Evolutionary conservation across 2,888 invertebrate species (phyloP).

Genomic region (Rhopalosiphum nymphaeae): DNA sequence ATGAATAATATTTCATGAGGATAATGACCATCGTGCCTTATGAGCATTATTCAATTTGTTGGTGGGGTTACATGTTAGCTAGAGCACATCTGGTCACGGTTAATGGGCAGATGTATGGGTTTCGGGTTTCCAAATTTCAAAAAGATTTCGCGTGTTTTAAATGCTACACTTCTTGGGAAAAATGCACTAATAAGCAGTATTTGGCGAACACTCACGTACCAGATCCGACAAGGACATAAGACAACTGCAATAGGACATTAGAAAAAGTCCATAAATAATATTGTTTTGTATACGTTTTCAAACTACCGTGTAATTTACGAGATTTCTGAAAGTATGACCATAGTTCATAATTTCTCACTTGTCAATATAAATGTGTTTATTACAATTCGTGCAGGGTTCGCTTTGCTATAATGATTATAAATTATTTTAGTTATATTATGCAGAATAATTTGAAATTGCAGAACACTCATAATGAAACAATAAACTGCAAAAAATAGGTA

Average conservation of each 20-base stretch:
- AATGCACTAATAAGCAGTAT: conserved; percentile 53
- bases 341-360: neutral
- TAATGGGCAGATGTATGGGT: conserved; percentile 57
- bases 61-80: conserved; percentile 31
- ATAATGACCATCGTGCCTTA: conserved; percentile 58
- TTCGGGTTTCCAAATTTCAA: conserved; percentile 57
- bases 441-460: neutral
- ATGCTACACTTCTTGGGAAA: conserved; percentile 37
- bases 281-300: conserved; percentile 7
- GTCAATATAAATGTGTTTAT: neutral
- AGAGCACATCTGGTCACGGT: conserved; percentile 58
- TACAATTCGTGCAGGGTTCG: neutral
- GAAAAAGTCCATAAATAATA: conserved; percentile 35
- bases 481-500: neutral
- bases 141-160: conserved; percentile 62
- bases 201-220: conserved; percentile 37
- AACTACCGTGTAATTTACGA: conserved; percentile 9
- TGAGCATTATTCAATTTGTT: conserved; percentile 40
- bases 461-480: neutral
- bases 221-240: neutral
- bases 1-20: conserved; percentile 3
- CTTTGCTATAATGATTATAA: neutral
- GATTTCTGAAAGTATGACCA: conserved; percentile 29
- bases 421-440: neutral
- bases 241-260: conserved; percentile 29